Conservation (phyloP, 2,797 vertebrate genomes). For the Alouatta caraya region DNA sequence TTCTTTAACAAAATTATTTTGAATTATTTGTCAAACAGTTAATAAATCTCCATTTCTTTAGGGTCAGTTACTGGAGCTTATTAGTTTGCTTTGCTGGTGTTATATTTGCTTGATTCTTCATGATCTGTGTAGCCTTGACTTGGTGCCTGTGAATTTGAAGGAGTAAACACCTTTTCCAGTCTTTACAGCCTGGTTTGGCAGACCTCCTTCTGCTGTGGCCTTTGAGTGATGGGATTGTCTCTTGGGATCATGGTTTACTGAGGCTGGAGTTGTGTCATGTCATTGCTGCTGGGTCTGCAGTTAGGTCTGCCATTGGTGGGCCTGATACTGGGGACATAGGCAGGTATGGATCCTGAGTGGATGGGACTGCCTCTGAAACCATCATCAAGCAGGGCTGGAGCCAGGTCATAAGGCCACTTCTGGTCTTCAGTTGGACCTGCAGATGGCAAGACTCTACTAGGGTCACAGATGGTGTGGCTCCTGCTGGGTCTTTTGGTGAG, state of each 20-base stretch:
- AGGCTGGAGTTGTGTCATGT: not conserved
- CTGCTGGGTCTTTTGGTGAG: not conserved
- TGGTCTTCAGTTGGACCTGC: not conserved
- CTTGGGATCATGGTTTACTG: not conserved
- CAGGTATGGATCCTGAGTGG: not conserved
- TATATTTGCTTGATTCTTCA: not conserved
- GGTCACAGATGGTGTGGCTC: not conserved
- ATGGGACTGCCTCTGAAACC: not conserved
- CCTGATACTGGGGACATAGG: not conserved
- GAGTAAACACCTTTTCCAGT: not conserved
- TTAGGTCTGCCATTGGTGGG: not conserved
- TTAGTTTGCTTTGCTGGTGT: not conserved
- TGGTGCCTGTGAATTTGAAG: not conserved
- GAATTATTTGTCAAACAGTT: not conserved
- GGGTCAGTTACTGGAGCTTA: not conserved
- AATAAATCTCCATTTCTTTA: not conserved
- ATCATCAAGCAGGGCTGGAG: not conserved
- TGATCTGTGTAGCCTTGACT: not conserved
- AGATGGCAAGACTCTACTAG: not conserved
- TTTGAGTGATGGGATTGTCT: not conserved
- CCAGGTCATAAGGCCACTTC: not conserved
- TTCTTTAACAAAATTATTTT: not conserved
- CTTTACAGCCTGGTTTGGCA: not conserved
- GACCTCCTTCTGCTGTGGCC: not conserved
- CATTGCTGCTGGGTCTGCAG: not conserved